Base-by-base conservation (phyloP, 2,113 vertebrate species). In the Ciconia boyciana region DNA sequence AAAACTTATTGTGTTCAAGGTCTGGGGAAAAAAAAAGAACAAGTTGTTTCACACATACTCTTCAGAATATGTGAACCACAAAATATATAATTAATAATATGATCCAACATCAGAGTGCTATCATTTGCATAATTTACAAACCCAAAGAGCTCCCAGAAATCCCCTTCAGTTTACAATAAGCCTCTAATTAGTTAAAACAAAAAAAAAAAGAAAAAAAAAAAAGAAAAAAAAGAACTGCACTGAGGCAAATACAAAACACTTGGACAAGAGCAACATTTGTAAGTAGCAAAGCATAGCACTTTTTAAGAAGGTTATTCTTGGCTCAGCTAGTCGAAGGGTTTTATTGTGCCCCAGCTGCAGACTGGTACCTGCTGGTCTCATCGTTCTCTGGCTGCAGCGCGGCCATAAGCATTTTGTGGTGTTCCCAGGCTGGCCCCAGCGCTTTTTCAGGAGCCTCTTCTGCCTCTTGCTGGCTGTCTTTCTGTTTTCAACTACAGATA, bases 331-430 rank as follows among this genome's bases (percentile, higher is more conserved):
- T 44, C 86, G 93, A 85, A 82, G 19, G 48, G 34, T 66, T 96
- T 96, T 81, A 89, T 52, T 64, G 80, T 93, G 90, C 87, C 93
- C 80, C 87, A 97, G 93, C 70, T 93, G 88, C 86, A 94, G 80
- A 88, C 57, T 72, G 89, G 77, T 97, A 96, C 96, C 90, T 95
- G 91, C 89, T 83, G 78, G 78, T 95, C 78, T 83, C 84, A 83
- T 92, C 66, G 83, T 83, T 90, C 69, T 71, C 82, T 62, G 48
- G 41, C 92, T 89, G 60, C 81, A 93, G 54, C 46, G 25, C 13
- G 0, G 75, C 78, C 86, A 58, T 11, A 79, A 69, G 29, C 31
- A 11, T 51, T 91, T 89, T 84, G 71, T 80, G 65, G 64, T 83
- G 78, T 18, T 88, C 64, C 68, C 10, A 2, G 74, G 28, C 76